These are phyloP conservation scores for Gephyroberyx darwinii DNA, from an alignment of 2,797 vertebrate genomes.

Conservation along the genomic window DNA sequence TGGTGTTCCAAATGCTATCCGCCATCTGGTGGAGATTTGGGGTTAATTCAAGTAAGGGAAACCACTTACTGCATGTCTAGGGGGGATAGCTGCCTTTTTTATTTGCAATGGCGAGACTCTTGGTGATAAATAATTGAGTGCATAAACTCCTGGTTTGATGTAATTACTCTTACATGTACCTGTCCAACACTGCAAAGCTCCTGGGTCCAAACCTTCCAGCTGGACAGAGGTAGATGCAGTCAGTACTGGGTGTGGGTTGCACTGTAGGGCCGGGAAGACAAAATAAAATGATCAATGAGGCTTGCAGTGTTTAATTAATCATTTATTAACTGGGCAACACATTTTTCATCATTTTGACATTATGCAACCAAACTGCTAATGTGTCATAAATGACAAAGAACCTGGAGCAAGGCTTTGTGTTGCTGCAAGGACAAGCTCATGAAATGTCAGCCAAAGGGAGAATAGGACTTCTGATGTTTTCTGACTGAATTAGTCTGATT, in stretches of 20 bases:
- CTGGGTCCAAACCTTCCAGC: background rate
- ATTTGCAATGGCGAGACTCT: background rate
- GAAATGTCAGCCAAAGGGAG: slow-evolving; percentile 54
- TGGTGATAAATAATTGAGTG: background rate
- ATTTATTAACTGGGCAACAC: slow-evolving; percentile 20
- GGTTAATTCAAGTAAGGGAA: background rate
- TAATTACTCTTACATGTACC: background rate
- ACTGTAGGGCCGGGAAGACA: background rate
- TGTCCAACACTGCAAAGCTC: too few species aligned
- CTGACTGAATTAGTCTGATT: slow-evolving; percentile 56
- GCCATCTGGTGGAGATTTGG: slow-evolving; percentile 65
- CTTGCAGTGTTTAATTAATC: slow-evolving; percentile 22
- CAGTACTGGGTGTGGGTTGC: background rate
- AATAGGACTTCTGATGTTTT: slow-evolving; percentile 57
- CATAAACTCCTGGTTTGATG: background rate
- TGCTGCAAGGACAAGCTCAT: slow-evolving; percentile 30
- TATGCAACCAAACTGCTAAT: slow-evolving; percentile 53
- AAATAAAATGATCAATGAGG: background rate
- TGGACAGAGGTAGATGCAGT: background rate
- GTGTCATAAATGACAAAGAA: slow-evolving; percentile 67
- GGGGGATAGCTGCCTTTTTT: background rate
- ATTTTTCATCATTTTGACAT: slow-evolving; percentile 49
- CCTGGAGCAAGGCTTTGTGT: slow-evolving; percentile 41
- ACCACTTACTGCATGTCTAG: background rate
- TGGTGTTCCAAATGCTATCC: background rate